A percentile compares a stretch with the other conserved stretches of the same genome.
Evolutionary conservation across 2,797 vertebrate genomes (phyloP).

Genomic region (Potorous gilbertii): DNA sequence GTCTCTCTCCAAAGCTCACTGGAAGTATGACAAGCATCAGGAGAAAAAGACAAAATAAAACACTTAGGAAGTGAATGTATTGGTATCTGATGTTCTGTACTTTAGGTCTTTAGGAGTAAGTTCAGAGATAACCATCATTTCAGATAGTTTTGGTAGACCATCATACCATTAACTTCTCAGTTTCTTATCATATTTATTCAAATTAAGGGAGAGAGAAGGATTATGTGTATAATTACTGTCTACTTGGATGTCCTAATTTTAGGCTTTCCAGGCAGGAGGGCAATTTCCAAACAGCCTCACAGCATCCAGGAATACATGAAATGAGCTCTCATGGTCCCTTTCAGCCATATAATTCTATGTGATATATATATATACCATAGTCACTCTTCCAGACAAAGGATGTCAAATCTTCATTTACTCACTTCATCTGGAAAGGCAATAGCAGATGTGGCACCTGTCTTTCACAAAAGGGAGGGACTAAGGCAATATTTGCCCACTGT

Average conservation of each 20-base stretch:
- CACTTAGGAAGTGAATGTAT: background rate
- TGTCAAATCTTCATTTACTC: background rate
- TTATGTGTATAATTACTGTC: background rate
- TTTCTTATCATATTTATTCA: conserved; percentile 1
- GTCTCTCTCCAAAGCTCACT: background rate
- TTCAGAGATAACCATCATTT: background rate
- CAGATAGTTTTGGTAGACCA: background rate
- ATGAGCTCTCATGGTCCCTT: background rate
- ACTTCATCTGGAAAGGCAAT: background rate
- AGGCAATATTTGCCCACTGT: too few relatives aligned
- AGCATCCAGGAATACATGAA: background rate
- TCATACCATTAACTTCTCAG: background rate
- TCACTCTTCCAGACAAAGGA: background rate
- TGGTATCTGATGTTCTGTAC: too few relatives aligned
- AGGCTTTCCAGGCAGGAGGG: background rate
- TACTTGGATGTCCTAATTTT: background rate
- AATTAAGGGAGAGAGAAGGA: background rate
- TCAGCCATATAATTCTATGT: background rate
- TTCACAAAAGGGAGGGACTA: too few relatives aligned
- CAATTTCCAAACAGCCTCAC: background rate
- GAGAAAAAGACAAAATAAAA: background rate
- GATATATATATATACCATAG: background rate
- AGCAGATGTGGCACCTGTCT: background rate
- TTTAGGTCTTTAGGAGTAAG: background rate
- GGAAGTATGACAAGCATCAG: background rate